A percentile compares a stretch with the other conserved stretches of the same genome.
Conservation (phyloP, 1,140 invertebrate species). For the Trypoxylus dichotomus region DNA sequence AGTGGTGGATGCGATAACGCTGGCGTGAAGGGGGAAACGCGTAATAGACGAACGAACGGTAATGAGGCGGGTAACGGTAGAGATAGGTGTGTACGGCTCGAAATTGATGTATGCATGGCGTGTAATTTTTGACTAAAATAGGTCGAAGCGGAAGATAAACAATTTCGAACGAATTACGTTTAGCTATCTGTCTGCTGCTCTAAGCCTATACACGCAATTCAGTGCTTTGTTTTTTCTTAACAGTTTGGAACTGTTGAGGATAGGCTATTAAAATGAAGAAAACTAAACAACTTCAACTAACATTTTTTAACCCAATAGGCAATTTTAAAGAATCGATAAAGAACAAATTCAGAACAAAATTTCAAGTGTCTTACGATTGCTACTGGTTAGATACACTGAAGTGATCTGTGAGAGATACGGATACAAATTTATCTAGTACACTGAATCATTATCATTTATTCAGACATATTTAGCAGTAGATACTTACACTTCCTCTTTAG, state of each 20-base stretch:
- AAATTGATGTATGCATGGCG: constrained; percentile 24
- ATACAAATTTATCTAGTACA: too few relatives aligned
- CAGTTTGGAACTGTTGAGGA: not conserved
- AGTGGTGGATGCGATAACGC: constrained; percentile 10
- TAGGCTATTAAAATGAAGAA: too few relatives aligned
- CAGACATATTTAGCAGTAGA: too few relatives aligned
- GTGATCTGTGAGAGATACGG: too few relatives aligned
- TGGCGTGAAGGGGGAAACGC: not conserved
- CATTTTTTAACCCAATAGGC: too few relatives aligned
- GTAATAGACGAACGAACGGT: constrained; percentile 6
- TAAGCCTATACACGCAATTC: not conserved
- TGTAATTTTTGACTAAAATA: constrained; percentile 22
- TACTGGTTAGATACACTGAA: too few relatives aligned
- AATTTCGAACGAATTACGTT: constrained; percentile 11
- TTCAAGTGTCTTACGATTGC: too few relatives aligned
- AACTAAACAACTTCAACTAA: too few relatives aligned
- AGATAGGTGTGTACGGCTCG: constrained; percentile 18
- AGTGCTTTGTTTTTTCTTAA: not conserved
- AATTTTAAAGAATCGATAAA: too few relatives aligned
- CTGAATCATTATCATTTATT: too few relatives aligned
- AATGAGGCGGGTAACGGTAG: not conserved
- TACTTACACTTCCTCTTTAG: too few relatives aligned
- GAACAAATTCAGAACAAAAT: too few relatives aligned
- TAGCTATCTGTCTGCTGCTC: not conserved
- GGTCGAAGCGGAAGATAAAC: constrained; percentile 13